Evolutionary conservation across 53 echinoderm and acorn worm species (phyloP), one percentile per base, ranked within the genome.

Genomic region (Astropecten irregularis): DNA sequence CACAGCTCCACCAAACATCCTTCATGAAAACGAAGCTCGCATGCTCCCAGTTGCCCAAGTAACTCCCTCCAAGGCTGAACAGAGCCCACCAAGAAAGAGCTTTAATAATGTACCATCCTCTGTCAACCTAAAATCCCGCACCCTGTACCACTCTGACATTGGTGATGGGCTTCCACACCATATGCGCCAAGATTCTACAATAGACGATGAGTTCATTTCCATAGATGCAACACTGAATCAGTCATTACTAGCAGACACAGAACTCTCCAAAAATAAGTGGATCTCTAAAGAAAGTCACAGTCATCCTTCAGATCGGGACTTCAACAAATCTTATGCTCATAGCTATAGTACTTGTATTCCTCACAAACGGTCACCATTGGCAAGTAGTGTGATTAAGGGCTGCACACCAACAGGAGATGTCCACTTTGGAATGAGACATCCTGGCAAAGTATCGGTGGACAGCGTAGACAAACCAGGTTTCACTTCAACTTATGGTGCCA

Each of bases 31-130:
- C 11, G 42, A 85, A 48, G 46, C 73, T 33, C 63, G 85, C 46
- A 85, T 33, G 32, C 85, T 73, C 36, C 85, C 85, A 16, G 73
- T 85, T 16, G 85, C 85, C 52, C 85, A 85, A 16, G 85, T 85
- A 40, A 60, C 62, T 25, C 85, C 85, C 4, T 79, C 79, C n/a
- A 60, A 79, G 33, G 60, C 79, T 7, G 60, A 79, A 22, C 74
- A 74, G 79, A 62, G 30, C 60, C 60, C 62, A 9, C 79, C 79
- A 29, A 60, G 63, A 38, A 62, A 60, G 48, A 79, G 32, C 44
- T 6, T 33, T 8, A 60, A 61, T 31, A 42, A 62, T 10, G 44
- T 44, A 18, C 60, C 79, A 3, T 79, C 79, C 42, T 50, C 61
- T 46, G 40, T 79, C 26, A 30, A 42, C 63, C 28, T 62, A 60